Evolutionary conservation across 2,113 vertebrate genomes (phyloP), one percentile per base, ranked within the genome.

Genomic region (Suricata suricatta): DNA sequence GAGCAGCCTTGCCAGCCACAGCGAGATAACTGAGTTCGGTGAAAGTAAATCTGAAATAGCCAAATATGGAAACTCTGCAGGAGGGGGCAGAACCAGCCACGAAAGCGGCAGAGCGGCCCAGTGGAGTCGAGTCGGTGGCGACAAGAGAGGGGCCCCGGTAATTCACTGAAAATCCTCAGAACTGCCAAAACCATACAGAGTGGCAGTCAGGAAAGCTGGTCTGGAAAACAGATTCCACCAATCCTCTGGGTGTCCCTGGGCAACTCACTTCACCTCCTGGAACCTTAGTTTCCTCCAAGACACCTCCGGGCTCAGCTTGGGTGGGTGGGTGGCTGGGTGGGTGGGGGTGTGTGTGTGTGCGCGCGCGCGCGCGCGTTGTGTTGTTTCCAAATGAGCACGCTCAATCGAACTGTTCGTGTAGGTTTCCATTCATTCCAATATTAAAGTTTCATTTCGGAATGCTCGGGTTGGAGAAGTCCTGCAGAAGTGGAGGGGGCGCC

Each of bases 21-120:
- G 77, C 5, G 7, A 77, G 85, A 31, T 31, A 81, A 64, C 21
- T 5, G 83, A 84, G 71, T 84, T 94, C 84, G 77, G 93, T 93
- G 86, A 96, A 96, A 97, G 94, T 47, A 96, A 97, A 95, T 92
- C 68, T 93, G 90, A 97, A 97, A 96, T 71, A 89, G 76, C 96
- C 96, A 97, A 97, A 97, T 97, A 97, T 85, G 98, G 97, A 97
- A 97, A 97, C 88, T 64, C n/a, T 41, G 72, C 83, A 54, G 86
- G 74, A 95, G 69, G 63, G 71, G 63, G 85, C 63, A 27, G 84
- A 84, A 27, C 38, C 31, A 12, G 64, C 86, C 9, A 10, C 27
- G 19, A 10, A 6, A 50, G 47, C 72, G 41, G 74, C 74, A 7
- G 33, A 38, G 72, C 5, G 15, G n/a, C 72, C 44, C 83, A 6